These are phyloP conservation scores for Sus scrofa DNA, from an alignment of 2,113 vertebrate genomes.

Conservation along the genomic window DNA sequence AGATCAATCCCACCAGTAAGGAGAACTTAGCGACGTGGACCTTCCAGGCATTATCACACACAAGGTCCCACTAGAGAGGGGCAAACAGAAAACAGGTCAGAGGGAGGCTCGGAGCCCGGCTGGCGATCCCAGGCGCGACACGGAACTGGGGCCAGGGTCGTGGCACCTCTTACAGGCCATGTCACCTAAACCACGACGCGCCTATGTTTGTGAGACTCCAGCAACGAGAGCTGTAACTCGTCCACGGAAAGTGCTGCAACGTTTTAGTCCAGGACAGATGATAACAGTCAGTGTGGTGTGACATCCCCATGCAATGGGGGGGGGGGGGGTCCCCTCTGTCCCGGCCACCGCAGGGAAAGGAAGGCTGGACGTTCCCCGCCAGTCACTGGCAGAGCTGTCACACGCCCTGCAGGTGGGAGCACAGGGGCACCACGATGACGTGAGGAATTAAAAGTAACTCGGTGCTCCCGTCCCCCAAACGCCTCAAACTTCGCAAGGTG, in stretches of 20 bases:
- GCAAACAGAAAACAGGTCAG: constrained; percentile 81
- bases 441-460: background rate
- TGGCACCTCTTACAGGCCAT: background rate
- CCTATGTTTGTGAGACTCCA: background rate
- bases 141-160: background rate
- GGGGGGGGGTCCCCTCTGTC: background rate
- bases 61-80: constrained; percentile 96
- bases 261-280: background rate
- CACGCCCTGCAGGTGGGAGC: rapidly evolving
- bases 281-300: background rate
- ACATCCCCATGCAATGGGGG: background rate
- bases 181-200: background rate
- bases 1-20: constrained; percentile 97
- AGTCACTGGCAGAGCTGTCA: background rate
- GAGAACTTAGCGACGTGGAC: constrained; percentile 99
- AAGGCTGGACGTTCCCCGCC: too few species aligned
- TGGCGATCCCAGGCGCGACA: background rate
- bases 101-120: constrained; percentile 51
- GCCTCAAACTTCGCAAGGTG: background rate
- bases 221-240: background rate
- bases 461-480: background rate
- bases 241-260: background rate
- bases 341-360: background rate
- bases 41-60: constrained; percentile 98
- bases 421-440: too few species aligned